These are phyloP conservation scores for Blera fallax DNA, from an alignment of 2,888 invertebrate genomes.

Conservation along the genomic window DNA sequence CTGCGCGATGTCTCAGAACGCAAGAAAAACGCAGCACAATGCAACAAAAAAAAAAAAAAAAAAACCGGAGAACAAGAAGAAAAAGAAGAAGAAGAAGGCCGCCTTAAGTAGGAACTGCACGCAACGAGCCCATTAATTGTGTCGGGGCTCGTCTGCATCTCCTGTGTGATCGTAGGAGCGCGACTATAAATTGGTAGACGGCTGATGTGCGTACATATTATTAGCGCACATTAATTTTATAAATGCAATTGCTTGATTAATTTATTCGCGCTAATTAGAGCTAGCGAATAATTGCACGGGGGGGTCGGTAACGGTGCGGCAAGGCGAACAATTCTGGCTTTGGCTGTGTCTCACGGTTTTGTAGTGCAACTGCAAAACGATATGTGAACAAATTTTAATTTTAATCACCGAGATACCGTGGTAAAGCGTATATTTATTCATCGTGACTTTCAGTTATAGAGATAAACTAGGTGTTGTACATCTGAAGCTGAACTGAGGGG, in stretches of 20 bases:
- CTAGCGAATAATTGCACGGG: conserved; percentile 54
- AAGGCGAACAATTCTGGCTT: background rate
- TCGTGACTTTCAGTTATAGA: conserved; percentile 11
- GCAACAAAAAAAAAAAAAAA: background rate
- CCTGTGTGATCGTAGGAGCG: conserved; percentile 19
- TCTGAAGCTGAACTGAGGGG: background rate
- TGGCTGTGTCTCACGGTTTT: conserved; percentile 37
- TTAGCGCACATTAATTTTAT: conserved; percentile 69
- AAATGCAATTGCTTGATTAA: conserved; percentile 71
- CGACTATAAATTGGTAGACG: conserved; percentile 58
- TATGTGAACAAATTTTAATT: conserved; percentile 50
- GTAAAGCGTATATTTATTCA: conserved; percentile 14
- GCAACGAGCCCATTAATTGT: conserved; percentile 60
- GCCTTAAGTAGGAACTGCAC: conserved; percentile 59
- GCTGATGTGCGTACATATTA: conserved; percentile 70
- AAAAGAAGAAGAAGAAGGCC: background rate
- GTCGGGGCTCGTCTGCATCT: conserved; percentile 12
- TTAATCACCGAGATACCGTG: conserved; percentile 36
- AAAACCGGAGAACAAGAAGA: background rate
- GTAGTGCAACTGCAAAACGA: conserved; percentile 10
- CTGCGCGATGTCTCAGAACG: conserved; percentile 4
- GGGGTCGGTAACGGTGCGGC: background rate
- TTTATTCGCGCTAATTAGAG: conserved; percentile 70
- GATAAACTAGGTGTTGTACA: conserved; percentile 24
- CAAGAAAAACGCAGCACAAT: conserved; percentile 37